Conservation (phyloP, 1,140 invertebrate genomes). For the Drosophila lacertosa region DNA sequence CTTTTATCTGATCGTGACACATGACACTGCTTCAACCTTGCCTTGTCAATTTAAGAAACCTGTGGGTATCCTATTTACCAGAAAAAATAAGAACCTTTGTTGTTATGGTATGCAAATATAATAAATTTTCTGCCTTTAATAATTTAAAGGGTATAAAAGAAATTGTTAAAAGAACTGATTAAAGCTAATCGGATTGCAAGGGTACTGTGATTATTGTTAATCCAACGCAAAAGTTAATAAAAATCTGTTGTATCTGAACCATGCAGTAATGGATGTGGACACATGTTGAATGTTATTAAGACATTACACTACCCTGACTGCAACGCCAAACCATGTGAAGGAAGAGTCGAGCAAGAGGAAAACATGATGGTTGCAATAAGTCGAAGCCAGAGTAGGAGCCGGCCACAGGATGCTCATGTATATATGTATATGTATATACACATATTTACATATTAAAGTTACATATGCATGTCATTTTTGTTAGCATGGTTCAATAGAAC, state of each 20-base stretch:
- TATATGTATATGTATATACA: conserved; percentile 3
- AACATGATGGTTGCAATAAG: background rate
- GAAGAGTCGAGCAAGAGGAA: background rate
- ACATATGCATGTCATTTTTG: conserved; percentile 12
- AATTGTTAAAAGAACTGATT: no score
- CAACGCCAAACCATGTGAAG: conserved; percentile 12
- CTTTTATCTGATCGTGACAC: no score
- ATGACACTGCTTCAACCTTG: no score
- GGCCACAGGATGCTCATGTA: conserved; percentile 5
- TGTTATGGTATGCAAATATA: background rate
- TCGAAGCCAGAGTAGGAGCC: background rate
- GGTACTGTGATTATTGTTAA: conserved; percentile 7
- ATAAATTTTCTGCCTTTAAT: no score
- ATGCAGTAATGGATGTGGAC: background rate
- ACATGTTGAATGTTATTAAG: conserved; percentile 27
- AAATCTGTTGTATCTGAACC: background rate
- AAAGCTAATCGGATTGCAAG: background rate
- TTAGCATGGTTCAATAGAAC: conserved; percentile 35
- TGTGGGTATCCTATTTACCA: no score
- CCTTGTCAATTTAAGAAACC: no score
- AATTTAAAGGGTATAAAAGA: no score
- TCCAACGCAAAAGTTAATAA: conserved; percentile 19
- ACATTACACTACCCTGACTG: conserved; percentile 24
- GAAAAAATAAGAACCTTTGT: background rate
- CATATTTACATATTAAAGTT: conserved; percentile 5